Evolutionary conservation across 1,140 invertebrate genomes (phyloP).

Genomic region (Eupristina koningsbergeri): DNA sequence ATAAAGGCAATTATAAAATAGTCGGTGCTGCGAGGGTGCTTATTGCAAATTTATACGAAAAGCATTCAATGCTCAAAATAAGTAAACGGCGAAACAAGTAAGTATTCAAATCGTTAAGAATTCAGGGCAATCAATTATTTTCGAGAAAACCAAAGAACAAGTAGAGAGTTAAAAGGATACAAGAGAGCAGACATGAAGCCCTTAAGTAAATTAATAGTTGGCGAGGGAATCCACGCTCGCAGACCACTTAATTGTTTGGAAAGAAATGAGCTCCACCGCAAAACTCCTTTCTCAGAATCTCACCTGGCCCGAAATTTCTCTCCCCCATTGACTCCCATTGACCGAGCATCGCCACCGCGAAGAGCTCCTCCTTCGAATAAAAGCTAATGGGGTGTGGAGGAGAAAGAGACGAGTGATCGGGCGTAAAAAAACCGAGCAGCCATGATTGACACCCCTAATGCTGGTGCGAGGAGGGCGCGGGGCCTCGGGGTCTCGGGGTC

Average conservation of each 20-base stretch:
- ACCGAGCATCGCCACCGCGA: slow-evolving; percentile 8
- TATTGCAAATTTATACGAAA: neutral
- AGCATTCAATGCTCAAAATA: neutral
- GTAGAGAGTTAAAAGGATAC: neutral
- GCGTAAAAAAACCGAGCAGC: no score
- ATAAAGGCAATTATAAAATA: neutral
- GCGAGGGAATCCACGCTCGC: neutral
- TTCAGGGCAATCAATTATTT: neutral
- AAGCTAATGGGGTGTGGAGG: neutral
- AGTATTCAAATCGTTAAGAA: slow-evolving; percentile 4
- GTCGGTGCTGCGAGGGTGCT: neutral
- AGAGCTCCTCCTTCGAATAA: neutral
- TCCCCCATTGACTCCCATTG: no score
- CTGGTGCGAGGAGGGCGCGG: no score
- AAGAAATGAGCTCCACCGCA: slow-evolving; percentile 29
- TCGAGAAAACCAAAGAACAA: neutral
- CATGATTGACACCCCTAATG: slow-evolving; percentile 51
- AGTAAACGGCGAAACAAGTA: neutral
- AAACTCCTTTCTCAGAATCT: slow-evolving; percentile 46
- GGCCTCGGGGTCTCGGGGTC: no score
- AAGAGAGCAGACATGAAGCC: neutral
- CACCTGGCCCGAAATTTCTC: slow-evolving; percentile 14
- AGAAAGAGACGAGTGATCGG: no score
- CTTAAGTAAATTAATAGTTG: slow-evolving; percentile 34
- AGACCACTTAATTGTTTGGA: slow-evolving; percentile 40